Percentiles rank a stretch among this genome's conserved stretches.
phyloP scores from a whole-genome alignment of 2,888 invertebrate species.

The Beris chalybata region DNA sequence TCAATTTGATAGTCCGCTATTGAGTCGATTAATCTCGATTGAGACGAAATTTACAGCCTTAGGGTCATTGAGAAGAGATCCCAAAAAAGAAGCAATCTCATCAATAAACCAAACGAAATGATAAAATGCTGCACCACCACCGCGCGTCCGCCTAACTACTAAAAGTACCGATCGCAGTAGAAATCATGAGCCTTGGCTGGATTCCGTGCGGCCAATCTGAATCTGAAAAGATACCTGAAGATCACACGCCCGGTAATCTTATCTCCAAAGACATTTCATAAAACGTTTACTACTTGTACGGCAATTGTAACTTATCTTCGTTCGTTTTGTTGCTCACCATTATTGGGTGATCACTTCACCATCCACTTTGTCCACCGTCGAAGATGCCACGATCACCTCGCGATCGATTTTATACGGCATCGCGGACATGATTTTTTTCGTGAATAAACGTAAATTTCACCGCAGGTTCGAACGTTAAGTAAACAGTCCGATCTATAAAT shows the following conservation, averaged over 20 bases:
- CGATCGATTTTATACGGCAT: constrained; percentile 4
- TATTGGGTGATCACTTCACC: constrained; percentile 27
- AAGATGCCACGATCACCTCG: constrained; percentile 4
- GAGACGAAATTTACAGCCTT: background rate
- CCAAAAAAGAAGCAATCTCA: constrained; percentile 9
- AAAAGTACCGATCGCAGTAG: no score
- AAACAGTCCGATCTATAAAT: constrained; percentile 22
- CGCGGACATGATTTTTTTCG: no score
- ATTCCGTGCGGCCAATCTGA: background rate
- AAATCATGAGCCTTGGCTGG: no score
- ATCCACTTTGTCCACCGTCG: constrained; percentile 10
- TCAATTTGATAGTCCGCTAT: constrained; percentile 8
- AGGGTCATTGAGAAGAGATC: constrained; percentile 11
- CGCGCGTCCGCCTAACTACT: background rate
- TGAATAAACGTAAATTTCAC: background rate
- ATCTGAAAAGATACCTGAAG: constrained; percentile 5
- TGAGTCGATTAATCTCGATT: constrained; percentile 6
- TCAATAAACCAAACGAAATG: constrained; percentile 1
- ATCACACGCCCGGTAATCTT: constrained; percentile 32
- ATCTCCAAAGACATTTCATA: constrained; percentile 32
- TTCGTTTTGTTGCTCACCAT: constrained; percentile 25
- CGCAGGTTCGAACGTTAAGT: constrained; percentile 3
- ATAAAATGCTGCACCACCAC: background rate
- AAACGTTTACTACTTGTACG: constrained; percentile 26
- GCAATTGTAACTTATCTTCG: constrained; percentile 29